Percentiles rank a stretch among this genome's conserved stretches.
Evolutionary conservation across 64 coral and sea anemone genomes (phyloP).

Genomic region (Platygyra sinensis): DNA sequence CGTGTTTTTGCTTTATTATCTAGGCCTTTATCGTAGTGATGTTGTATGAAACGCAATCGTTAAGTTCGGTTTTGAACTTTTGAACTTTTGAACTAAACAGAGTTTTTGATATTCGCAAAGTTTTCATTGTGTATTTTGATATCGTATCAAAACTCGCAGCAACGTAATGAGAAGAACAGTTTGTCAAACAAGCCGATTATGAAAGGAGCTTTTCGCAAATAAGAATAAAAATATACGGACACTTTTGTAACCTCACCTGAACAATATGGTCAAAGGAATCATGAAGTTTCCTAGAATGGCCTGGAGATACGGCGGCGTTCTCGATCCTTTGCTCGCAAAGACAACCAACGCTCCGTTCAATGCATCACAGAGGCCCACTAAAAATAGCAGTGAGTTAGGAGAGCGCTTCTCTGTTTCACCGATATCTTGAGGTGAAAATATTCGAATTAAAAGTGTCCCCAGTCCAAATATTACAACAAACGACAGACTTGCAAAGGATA

Average conservation of each 20-base stretch:
- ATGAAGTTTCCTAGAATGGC: constrained; percentile 85
- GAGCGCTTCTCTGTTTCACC: constrained; percentile 73
- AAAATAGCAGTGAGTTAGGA: constrained; percentile 66
- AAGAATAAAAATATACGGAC: too few species aligned
- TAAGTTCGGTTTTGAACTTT: too few species aligned
- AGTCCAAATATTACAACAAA: constrained; percentile 91
- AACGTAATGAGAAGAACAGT: too few species aligned
- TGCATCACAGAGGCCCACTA: constrained; percentile 82
- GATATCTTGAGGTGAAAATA: constrained; percentile 51
- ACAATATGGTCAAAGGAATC: constrained; percentile 75
- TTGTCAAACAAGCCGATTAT: too few species aligned
- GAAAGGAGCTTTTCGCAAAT: too few species aligned
- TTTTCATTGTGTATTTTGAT: too few species aligned
- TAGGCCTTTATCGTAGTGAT: too few species aligned
- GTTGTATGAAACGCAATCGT: too few species aligned
- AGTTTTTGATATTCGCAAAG: too few species aligned
- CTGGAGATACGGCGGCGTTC: constrained; percentile 90
- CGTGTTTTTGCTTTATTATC: too few species aligned
- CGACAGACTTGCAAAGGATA: constrained; percentile 74
- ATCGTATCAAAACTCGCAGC: too few species aligned
- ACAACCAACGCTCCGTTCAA: constrained; percentile 79
- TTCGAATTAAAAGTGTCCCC: constrained; percentile 32
- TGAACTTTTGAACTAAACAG: too few species aligned
- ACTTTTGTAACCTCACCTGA: constrained; percentile 80
- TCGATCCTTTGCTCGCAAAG: constrained; percentile 72